Evolutionary conservation across 2,113 vertebrate genomes (phyloP).

Genomic region (Danio rerio): GRCz12tu NC_133197.1:16451001-16451500

Average conservation of each 20-base stretch:
- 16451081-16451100: constrained; percentile 60
- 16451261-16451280: too few species aligned
- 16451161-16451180: background rate
- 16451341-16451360: too few species aligned
- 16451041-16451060: background rate
- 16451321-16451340: too few species aligned
- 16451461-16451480: too few species aligned
- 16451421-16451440: too few species aligned
- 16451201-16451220: background rate
- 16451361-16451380: too few species aligned
- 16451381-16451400: too few species aligned
- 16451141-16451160: constrained; percentile 47
- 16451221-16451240: background rate
- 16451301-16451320: too few species aligned
- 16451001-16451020: constrained; percentile 61
- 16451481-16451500: too few species aligned
- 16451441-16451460: too few species aligned
- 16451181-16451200: background rate
- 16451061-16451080: background rate
- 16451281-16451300: too few species aligned
- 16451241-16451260: background rate
- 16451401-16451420: too few species aligned
- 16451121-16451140: constrained; percentile 7
- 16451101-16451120: constrained; percentile 78
- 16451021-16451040: constrained; percentile 7